phyloP scores from a whole-genome alignment of 2,888 invertebrate genomes.

The Willowsia nigromaculata region DNA sequence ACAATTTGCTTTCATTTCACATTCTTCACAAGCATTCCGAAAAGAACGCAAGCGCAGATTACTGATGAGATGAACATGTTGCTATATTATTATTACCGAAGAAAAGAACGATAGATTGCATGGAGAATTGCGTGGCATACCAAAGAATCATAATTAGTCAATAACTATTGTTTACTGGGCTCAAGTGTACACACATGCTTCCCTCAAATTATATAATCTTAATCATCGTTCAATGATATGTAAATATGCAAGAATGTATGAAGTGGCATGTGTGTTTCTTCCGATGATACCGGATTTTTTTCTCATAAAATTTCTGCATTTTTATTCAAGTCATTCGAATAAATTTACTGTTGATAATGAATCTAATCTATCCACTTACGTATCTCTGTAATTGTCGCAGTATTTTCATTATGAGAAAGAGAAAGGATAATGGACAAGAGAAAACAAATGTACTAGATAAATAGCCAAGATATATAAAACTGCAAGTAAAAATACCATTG shows the following conservation, averaged over 20 bases:
- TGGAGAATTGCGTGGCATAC: conserved; percentile 2
- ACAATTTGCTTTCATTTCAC: conserved; percentile 56
- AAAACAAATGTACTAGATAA: conserved; percentile 6
- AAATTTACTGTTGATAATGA: neutral
- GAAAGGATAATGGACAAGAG: neutral
- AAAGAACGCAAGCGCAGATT: neutral
- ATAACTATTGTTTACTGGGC: conserved; percentile 17
- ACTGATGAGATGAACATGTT: conserved; percentile 19
- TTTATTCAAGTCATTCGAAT: neutral
- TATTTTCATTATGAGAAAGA: neutral
- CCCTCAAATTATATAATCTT: neutral
- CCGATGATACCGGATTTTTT: neutral
- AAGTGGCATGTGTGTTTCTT: neutral
- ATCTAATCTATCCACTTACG: neutral
- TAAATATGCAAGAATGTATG: conserved; percentile 30
- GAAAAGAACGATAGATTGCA: neutral
- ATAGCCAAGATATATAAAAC: neutral
- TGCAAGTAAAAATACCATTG: neutral
- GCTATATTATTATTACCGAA: neutral
- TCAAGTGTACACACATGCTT: conserved; percentile 40
- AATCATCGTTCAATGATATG: conserved; percentile 27
- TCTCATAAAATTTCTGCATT: neutral
- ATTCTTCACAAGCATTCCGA: conserved; percentile 24
- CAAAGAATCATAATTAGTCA: conserved; percentile 45
- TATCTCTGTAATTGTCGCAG: conserved; percentile 2